phyloP scores from a whole-genome alignment of 2,113 vertebrate genomes.

The Vulpes vulpes region DNA sequence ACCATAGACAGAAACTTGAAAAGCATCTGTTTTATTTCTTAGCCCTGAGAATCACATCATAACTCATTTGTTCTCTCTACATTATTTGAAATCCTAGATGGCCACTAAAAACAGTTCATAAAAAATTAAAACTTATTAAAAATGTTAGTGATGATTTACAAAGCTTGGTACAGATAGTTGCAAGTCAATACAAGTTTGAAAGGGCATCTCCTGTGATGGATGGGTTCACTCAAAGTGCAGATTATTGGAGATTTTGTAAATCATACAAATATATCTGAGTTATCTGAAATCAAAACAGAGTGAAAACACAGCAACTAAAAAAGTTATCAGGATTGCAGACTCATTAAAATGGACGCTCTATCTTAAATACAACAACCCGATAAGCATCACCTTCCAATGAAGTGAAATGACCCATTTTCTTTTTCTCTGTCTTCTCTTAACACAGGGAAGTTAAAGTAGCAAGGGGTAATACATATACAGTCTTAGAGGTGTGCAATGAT shows the following conservation, averaged over 20 bases:
- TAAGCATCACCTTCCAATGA: neutral
- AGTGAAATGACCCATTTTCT: neutral
- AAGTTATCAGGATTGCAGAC: neutral
- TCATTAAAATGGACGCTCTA: neutral
- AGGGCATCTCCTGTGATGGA: neutral
- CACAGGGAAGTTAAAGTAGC: neutral
- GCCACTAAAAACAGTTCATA: conserved; percentile 62
- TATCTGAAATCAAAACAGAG: conserved; percentile 5
- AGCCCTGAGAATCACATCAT: neutral
- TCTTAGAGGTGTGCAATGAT: neutral
- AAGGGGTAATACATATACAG: neutral
- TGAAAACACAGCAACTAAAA: conserved; percentile 8
- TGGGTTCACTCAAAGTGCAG: neutral
- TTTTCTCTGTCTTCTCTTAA: neutral
- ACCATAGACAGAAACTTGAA: neutral
- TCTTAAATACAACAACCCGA: neutral
- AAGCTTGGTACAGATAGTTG: neutral
- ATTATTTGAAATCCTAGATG: conserved; percentile 54
- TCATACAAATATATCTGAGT: neutral
- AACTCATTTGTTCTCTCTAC: conserved; percentile 32
- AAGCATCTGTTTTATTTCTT: conserved; percentile 39
- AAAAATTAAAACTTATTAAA: conserved; percentile 67
- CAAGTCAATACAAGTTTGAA: conserved; percentile 51
- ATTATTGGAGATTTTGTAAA: conserved; percentile 42
- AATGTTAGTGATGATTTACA: conserved; percentile 49